These are phyloP conservation scores for Phycodurus eques DNA, from an alignment of 2,113 vertebrate genomes.

Conservation along the genomic window DNA sequence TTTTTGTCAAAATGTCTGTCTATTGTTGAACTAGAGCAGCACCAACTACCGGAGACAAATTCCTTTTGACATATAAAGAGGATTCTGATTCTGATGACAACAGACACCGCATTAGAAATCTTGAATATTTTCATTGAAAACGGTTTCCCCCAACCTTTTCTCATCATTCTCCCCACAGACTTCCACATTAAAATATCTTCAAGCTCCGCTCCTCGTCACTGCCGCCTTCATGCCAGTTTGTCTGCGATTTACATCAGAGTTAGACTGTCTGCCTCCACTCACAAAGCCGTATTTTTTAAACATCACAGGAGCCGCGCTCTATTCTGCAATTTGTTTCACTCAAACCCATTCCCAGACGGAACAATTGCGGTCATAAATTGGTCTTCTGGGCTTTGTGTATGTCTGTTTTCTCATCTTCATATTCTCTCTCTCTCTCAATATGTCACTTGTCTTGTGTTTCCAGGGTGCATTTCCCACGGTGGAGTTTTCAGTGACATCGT, in stretches of 20 bases:
- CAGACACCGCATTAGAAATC: background rate
- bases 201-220: constrained; percentile 36
- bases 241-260: constrained; percentile 55
- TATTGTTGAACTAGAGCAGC: too few species aligned
- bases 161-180: constrained; percentile 2
- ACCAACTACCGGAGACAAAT: too few species aligned
- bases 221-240: constrained; percentile 54
- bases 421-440: constrained; percentile 29
- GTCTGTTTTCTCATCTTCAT: constrained; percentile 52
- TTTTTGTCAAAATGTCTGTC: too few species aligned
- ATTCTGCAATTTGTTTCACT: constrained; percentile 54
- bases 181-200: constrained; percentile 55
- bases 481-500: constrained; percentile 85
- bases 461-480: constrained; percentile 93
- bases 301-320: constrained; percentile 56
- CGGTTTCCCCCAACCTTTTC: background rate
- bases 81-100: too few species aligned
- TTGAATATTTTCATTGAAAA: background rate
- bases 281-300: constrained; percentile 65
- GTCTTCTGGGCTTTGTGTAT: constrained; percentile 40
- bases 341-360: constrained; percentile 43
- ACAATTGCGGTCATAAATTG: constrained; percentile 60
- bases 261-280: constrained; percentile 50
- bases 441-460: constrained; percentile 42
- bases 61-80: too few species aligned